Evolutionary conservation across 2,797 vertebrate genomes (phyloP).

Genomic region (Bryconaethiops microstoma): DNA sequence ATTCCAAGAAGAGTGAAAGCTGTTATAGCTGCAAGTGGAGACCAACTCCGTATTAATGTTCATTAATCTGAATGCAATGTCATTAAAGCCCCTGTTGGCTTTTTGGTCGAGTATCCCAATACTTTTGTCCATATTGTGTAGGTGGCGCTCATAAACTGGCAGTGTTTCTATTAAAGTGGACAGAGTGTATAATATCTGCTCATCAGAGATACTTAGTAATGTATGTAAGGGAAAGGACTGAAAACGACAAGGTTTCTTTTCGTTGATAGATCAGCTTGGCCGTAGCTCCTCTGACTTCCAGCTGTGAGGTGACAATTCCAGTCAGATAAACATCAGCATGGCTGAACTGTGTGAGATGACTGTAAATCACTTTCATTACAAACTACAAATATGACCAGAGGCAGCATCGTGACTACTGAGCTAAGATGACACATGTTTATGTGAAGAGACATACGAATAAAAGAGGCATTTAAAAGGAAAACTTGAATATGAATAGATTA

Average conservation of each 20-base stretch:
- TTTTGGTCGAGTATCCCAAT: no score
- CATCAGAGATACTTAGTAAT: background rate
- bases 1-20: no score
- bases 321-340: conserved; percentile 8
- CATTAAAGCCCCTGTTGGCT: no score
- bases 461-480: background rate
- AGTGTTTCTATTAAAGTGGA: no score
- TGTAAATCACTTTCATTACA: conserved; percentile 11
- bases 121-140: no score
- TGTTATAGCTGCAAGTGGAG: no score
- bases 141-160: no score
- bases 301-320: background rate
- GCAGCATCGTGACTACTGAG: background rate
- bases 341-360: background rate
- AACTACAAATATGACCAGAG: background rate
- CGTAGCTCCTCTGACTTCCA: background rate
- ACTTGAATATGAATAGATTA: background rate
- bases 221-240: background rate
- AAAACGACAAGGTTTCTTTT: background rate
- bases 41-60: no score
- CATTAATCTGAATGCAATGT: no score
- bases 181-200: no score
- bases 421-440: background rate
- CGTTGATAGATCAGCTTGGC: background rate
- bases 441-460: background rate